Base-by-base conservation (phyloP, 2,888 invertebrate genomes). In the Perizoma affinitatum region DNA sequence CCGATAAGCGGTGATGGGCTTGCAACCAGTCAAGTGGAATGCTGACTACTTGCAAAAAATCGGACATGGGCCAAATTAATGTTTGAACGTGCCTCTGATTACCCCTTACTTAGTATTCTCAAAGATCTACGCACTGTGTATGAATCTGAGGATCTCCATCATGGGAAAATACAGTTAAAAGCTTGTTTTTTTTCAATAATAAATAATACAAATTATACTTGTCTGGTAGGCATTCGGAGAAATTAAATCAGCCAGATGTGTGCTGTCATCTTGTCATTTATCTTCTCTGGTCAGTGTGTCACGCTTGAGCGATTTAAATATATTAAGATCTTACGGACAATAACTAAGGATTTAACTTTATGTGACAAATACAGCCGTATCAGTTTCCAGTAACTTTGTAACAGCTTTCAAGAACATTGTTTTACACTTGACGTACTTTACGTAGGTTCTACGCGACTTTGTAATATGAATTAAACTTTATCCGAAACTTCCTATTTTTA, bases 201-300 rank as follows among this genome's bases (percentile, higher is more conserved):
- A 22, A 22, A 22, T 22, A 22, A 22, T 22, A 22, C 22, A 22
- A 22, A 22, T n/a, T n/a, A n/a, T n/a, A n/a, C n/a, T n/a, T 22
- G 22, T 22, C 22, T 22, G 22, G 35, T 51, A 60, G 45, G 51
- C 22, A 57, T 51, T 7, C 7, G 47, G 48, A 50, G 1, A 42
- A 53, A 42, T 35, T 45, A 35, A 57, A 36, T 54, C 51, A 58
- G 22, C 40, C 40, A 73, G 76, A 74, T 74, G 68, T 61, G 68
- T 69, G 74, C 74, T 75, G 81, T 82, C 86, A 79, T 73, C 76
- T 78, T 73, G 79, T 81, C 80, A 76, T 75, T 68, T 75, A 70
- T 71, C 73, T 75, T 67, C 73, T 72, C 75, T 22, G 22, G 22
- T 84, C 81, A 86, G 84, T 85, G 71, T 83, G 86, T 78, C 83